Percentiles rank a stretch among this genome's conserved stretches.
Conservation (phyloP, 2,113 vertebrate species). For the Pica pica region DNA sequence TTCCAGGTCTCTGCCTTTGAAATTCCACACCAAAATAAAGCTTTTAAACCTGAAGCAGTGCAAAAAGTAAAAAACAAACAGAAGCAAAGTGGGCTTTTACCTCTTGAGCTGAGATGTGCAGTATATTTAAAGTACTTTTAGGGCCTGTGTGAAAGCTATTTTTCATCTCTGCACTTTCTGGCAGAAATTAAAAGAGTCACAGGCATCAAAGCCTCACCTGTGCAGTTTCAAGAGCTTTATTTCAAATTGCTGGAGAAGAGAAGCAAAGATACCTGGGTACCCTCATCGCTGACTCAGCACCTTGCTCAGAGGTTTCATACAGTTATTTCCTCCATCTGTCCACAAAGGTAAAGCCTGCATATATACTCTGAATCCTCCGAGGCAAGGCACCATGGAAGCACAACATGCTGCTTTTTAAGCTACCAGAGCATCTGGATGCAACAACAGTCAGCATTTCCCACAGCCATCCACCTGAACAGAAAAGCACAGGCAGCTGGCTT, state of each 20-base stretch:
- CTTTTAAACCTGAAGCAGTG: neutral
- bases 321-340: neutral
- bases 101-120: fast-evolving
- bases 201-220: neutral
- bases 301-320: neutral
- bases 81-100: neutral
- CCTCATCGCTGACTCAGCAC: neutral
- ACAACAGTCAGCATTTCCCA: neutral
- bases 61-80: neutral
- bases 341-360: neutral
- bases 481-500: neutral
- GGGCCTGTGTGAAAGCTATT: neutral
- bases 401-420: neutral
- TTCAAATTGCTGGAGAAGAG: neutral
- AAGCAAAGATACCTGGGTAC: neutral
- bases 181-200: neutral
- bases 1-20: neutral
- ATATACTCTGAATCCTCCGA: fast-evolving
- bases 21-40: neutral
- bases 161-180: neutral
- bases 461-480: neutral
- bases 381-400: neutral
- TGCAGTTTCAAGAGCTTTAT: neutral
- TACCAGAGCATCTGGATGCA: neutral
- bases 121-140: neutral